Conservation (phyloP, 2,888 invertebrate genomes). For the Taenaris catops region DNA sequence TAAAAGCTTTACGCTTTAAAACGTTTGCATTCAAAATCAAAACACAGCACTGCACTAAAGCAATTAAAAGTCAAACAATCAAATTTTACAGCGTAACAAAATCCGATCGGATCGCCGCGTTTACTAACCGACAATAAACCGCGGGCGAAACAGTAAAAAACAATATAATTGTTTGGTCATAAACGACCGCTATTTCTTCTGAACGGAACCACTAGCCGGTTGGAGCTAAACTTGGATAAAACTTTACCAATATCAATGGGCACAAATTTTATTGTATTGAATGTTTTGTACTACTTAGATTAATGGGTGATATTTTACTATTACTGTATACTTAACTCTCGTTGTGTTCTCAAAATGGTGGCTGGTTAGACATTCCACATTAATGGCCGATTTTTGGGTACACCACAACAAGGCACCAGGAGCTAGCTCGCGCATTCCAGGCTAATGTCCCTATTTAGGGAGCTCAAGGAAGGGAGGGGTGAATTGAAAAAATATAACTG, state of each 20-base stretch:
- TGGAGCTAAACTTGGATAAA: constrained; percentile 7
- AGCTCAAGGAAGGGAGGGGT: too few relatives aligned
- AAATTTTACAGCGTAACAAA: constrained; percentile 59
- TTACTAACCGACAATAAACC: constrained; percentile 45
- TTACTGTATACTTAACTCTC: not conserved
- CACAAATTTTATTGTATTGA: constrained; percentile 8
- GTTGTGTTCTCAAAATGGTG: too few relatives aligned
- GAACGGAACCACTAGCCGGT: constrained; percentile 25
- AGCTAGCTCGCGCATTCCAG: too few relatives aligned
- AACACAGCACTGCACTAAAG: constrained; percentile 29
- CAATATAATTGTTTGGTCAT: constrained; percentile 43
- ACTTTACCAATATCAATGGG: constrained; percentile 2
- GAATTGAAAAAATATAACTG: too few relatives aligned
- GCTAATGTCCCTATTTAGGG: too few relatives aligned
- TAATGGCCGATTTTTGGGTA: too few relatives aligned
- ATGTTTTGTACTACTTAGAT: constrained; percentile 5
- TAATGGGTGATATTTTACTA: constrained; percentile 2
- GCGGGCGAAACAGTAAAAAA: constrained; percentile 37
- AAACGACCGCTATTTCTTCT: constrained; percentile 35
- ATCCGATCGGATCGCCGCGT: constrained; percentile 40
- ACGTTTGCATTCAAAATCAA: constrained; percentile 23
- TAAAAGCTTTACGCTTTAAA: constrained; percentile 8
- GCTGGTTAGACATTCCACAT: too few relatives aligned
- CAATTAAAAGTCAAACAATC: constrained; percentile 55
- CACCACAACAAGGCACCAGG: too few relatives aligned